Evolutionary conservation across 2,888 invertebrate genomes (phyloP).

Genomic region (Hoplodrina blanda): DNA sequence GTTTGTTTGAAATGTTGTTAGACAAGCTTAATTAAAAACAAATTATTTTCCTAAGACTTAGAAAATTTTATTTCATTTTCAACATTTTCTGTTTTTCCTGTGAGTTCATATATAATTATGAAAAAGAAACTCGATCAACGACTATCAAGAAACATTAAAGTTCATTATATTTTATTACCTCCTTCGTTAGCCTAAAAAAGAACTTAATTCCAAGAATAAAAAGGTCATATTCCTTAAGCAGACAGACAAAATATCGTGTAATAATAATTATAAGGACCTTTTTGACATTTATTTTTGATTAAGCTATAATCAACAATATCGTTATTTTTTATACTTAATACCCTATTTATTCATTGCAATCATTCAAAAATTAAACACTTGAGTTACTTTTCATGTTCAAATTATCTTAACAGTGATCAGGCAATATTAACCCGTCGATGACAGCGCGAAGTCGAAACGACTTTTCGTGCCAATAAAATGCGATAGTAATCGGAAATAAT

Average conservation of each 20-base stretch:
- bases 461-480: slow-evolving; percentile 21
- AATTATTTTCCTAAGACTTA: too few species aligned
- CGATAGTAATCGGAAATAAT: slow-evolving; percentile 21
- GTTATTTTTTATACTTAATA: slow-evolving; percentile 15
- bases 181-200: slow-evolving; percentile 20
- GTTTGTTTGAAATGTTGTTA: too few species aligned
- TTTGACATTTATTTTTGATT: slow-evolving; percentile 16
- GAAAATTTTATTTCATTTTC: not conserved
- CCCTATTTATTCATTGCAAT: slow-evolving; percentile 23
- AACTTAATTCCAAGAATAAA: slow-evolving; percentile 9
- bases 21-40: too few species aligned
- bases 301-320: slow-evolving; percentile 29
- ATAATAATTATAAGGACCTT: slow-evolving; percentile 24
- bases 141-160: slow-evolving; percentile 9
- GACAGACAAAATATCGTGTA: slow-evolving; percentile 11
- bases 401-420: slow-evolving; percentile 29
- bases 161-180: slow-evolving; percentile 13
- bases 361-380: slow-evolving; percentile 28
- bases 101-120: not conserved
- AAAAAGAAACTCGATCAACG: not conserved
- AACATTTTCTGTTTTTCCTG: not conserved
- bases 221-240: slow-evolving; percentile 12
- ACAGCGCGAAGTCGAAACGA: slow-evolving; percentile 8
- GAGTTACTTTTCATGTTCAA: slow-evolving; percentile 23
- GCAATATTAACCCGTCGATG: slow-evolving; percentile 30